These are phyloP conservation scores for Trinectes maculatus DNA, from an alignment of 2,113 vertebrate species.

Conservation along the genomic window DNA sequence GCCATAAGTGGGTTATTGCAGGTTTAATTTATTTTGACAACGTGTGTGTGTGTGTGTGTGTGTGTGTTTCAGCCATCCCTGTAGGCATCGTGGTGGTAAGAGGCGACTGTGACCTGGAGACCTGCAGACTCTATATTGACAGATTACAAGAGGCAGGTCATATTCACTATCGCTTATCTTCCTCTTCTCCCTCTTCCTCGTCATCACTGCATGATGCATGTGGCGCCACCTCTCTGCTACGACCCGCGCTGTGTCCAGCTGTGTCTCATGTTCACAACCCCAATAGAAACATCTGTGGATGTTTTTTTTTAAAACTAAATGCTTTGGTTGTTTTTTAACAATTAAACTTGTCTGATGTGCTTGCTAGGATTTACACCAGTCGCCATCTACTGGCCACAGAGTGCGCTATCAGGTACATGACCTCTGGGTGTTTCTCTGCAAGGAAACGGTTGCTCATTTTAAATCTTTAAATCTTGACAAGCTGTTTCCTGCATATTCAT, in stretches of 20 bases:
- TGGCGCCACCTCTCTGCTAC: background rate
- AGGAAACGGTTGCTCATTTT: too few species aligned
- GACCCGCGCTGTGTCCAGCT: too few species aligned
- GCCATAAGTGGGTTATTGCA: background rate
- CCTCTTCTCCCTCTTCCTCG: conserved; percentile 10
- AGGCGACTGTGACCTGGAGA: conserved; percentile 97
- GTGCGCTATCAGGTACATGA: conserved; percentile 93
- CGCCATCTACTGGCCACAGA: conserved; percentile 85
- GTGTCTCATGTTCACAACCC: conserved; percentile 20
- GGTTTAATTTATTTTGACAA: background rate
- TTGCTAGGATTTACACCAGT: conserved; percentile 82
- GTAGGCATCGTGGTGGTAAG: conserved; percentile 96
- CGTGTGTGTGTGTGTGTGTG: conserved; percentile 25
- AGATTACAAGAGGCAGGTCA: conserved; percentile 92
- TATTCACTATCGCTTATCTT: background rate
- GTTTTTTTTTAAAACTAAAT: conserved; percentile 27
- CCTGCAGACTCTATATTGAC: conserved; percentile 96
- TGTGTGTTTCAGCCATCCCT: conserved; percentile 85
- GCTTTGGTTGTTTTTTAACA: conserved; percentile 57
- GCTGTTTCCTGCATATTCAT: too few species aligned
- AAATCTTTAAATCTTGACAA: too few species aligned
- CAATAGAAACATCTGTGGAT: conserved; percentile 50
- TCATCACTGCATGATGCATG: conserved; percentile 40
- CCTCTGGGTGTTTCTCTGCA: too few species aligned
- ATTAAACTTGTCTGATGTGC: conserved; percentile 65